These are phyloP conservation scores for Microcebus jonahi DNA, from an alignment of 2,113 vertebrate species.

Conservation along the genomic window DNA sequence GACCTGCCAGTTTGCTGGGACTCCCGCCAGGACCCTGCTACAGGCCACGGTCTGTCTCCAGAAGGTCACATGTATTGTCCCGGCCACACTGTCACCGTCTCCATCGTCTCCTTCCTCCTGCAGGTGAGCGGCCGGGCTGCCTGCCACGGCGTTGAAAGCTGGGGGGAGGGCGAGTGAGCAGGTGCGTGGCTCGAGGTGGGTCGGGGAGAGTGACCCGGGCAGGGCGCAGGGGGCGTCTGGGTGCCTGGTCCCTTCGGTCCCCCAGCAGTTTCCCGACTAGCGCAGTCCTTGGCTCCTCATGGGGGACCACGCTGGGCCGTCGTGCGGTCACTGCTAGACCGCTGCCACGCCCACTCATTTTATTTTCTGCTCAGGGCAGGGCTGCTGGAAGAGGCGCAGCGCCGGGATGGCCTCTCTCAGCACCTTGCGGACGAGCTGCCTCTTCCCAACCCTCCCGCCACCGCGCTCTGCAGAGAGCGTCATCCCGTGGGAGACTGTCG, in stretches of 20 bases:
- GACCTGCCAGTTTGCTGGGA: not conserved
- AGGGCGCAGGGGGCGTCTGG: fast-evolving
- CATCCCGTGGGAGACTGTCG: constrained; percentile 38
- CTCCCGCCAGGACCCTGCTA: fast-evolving
- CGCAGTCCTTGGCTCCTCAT: fast-evolving
- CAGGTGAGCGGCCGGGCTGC: fast-evolving
- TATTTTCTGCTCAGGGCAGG: constrained; percentile 51
- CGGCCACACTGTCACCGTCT: fast-evolving
- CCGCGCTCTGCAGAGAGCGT: constrained; percentile 65
- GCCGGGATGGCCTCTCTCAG: not conserved
- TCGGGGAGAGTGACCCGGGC: too few species aligned
- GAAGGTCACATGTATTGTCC: too few species aligned
- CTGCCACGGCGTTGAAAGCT: fast-evolving
- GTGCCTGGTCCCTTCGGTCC: fast-evolving
- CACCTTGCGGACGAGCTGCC: constrained; percentile 38
- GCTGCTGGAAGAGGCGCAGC: not conserved
- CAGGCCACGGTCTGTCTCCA: fast-evolving
- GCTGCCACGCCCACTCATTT: fast-evolving
- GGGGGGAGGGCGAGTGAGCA: fast-evolving
- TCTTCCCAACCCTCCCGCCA: constrained; percentile 76
- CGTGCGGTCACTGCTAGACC: fast-evolving
- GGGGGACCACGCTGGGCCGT: fast-evolving
- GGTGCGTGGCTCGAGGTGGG: too few species aligned
- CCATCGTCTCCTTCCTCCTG: not conserved
- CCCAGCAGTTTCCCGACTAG: fast-evolving